Percentiles rank a stretch among this genome's conserved stretches.
Evolutionary conservation across 2,888 invertebrate genomes (phyloP).

Genomic region (Coelinius sp.): DNA sequence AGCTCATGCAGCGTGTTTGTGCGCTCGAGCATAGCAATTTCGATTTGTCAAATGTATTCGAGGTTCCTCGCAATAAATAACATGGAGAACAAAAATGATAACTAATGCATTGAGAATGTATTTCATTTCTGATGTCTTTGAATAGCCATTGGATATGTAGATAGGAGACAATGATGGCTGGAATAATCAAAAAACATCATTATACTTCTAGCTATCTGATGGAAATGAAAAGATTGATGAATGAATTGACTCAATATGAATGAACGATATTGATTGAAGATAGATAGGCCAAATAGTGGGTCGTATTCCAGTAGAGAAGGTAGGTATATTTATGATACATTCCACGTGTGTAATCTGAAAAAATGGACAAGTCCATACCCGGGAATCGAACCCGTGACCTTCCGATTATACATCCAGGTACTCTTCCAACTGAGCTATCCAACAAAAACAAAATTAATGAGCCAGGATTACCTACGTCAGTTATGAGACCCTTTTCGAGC

Average conservation of each 20-base stretch:
- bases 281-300: neutral
- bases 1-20: constrained; percentile 33
- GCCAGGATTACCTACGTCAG: too few relatives aligned
- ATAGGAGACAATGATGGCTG: too few relatives aligned
- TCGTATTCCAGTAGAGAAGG: neutral
- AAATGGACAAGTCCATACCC: too few relatives aligned
- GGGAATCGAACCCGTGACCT: neutral
- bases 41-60: constrained; percentile 2
- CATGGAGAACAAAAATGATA: neutral
- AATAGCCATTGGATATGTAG: too few relatives aligned
- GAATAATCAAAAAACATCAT: too few relatives aligned
- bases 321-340: too few relatives aligned
- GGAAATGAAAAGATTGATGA: neutral
- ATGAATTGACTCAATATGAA: neutral
- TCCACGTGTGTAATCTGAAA: too few relatives aligned
- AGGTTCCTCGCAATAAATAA: neutral
- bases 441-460: neutral
- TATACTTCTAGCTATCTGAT: too few relatives aligned
- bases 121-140: too few relatives aligned
- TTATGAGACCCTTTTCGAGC: neutral
- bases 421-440: neutral
- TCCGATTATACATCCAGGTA: neutral
- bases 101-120: neutral
- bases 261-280: neutral
- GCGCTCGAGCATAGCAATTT: constrained; percentile 20